phyloP scores from a whole-genome alignment of 2,797 vertebrate genomes.

The Catostomus latipinnis region DNA sequence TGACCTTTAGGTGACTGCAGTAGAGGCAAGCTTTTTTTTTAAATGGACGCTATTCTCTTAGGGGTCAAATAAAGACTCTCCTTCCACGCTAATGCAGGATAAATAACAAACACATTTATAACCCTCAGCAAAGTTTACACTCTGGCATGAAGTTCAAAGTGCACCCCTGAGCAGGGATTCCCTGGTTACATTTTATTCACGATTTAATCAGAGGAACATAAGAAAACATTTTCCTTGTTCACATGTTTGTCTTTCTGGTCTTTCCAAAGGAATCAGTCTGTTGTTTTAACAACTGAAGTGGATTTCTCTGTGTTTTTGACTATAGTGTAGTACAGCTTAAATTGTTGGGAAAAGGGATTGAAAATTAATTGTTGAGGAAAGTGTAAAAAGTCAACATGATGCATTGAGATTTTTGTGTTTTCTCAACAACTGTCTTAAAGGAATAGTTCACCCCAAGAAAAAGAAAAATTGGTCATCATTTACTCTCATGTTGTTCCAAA shows the following conservation, averaged over 20 bases:
- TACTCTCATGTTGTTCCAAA: no score
- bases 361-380: no score
- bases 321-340: neutral
- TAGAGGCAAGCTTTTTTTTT: no score
- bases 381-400: no score
- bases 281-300: slow-evolving; percentile 4
- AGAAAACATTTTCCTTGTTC: neutral
- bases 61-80: slow-evolving; percentile 52
- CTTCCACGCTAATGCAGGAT: slow-evolving; percentile 20
- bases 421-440: no score
- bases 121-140: slow-evolving; percentile 46
- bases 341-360: no score
- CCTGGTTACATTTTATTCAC: slow-evolving; percentile 37
- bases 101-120: slow-evolving; percentile 60
- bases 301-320: neutral
- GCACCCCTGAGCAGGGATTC: slow-evolving; percentile 49
- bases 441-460: no score
- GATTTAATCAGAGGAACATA: slow-evolving; percentile 20
- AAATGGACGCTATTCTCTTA: slow-evolving; percentile 48
- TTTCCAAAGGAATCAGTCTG: neutral
- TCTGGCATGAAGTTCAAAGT: slow-evolving; percentile 58
- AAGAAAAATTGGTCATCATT: no score
- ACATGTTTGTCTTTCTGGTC: slow-evolving; percentile 8
- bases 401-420: no score
- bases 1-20: slow-evolving; percentile 55